Conservation (phyloP, 1,140 invertebrate genomes). For the Pogonomyrmex barbatus region DNA sequence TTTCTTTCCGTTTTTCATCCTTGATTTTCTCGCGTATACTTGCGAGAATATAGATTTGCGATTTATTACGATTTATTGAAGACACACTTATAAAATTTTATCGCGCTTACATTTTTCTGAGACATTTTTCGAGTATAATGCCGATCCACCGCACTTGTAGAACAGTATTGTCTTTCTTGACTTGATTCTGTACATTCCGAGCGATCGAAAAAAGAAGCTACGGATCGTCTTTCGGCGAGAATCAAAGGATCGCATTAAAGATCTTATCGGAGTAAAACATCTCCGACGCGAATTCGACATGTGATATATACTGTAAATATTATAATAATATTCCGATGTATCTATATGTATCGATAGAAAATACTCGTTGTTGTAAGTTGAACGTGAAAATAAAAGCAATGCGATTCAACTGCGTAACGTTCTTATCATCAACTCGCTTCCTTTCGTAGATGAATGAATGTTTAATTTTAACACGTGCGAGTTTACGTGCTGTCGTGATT, state of each 20-base stretch:
- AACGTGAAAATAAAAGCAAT: conserved; percentile 77
- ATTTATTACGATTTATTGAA: conserved; percentile 5
- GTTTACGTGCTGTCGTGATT: conserved; percentile 74
- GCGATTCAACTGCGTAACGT: conserved; percentile 40
- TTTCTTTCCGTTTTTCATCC: background rate
- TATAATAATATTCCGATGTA: conserved; percentile 75
- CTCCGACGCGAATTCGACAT: conserved; percentile 72
- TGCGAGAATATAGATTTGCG: no score
- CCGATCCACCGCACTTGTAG: no score
- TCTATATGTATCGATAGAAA: conserved; percentile 75
- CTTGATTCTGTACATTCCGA: conserved; percentile 17
- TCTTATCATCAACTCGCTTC: background rate
- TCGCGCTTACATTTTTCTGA: conserved; percentile 15
- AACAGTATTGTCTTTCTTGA: background rate
- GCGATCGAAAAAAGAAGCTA: background rate
- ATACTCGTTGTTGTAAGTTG: conserved; percentile 77
- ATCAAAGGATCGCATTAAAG: conserved; percentile 31
- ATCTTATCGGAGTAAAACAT: background rate
- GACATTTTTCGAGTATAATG: background rate
- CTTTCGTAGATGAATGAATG: background rate
- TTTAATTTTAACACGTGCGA: background rate
- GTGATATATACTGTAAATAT: conserved; percentile 77
- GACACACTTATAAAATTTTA: background rate
- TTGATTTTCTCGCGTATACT: no score
- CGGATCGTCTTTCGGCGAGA: conserved; percentile 41